Percentiles rank a stretch among this genome's conserved stretches.
phyloP scores from a whole-genome alignment of 2,888 invertebrate species.

The Dinocampus coccinellae region DNA sequence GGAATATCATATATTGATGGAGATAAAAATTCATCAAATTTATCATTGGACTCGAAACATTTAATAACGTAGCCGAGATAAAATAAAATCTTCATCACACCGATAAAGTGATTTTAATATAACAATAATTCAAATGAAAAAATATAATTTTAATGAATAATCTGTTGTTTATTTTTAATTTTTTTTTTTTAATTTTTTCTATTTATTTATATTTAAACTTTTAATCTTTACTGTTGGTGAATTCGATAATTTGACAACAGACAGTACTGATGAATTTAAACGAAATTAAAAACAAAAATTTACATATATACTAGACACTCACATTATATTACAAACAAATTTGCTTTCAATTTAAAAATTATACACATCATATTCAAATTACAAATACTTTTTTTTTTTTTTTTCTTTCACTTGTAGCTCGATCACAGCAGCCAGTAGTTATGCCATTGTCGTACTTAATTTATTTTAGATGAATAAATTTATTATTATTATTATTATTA shows the following conservation, averaged over 20 bases:
- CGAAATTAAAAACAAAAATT: too few species aligned
- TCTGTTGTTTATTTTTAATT: neutral
- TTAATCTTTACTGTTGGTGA: neutral
- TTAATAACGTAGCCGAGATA: neutral
- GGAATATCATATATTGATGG: conserved; percentile 46
- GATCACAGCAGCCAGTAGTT: conserved; percentile 35
- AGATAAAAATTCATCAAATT: conserved; percentile 50
- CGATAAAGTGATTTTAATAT: neutral
- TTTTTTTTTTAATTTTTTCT: neutral
- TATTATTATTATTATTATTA: neutral
- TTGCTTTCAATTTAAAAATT: too few species aligned
- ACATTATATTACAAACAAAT: too few species aligned
- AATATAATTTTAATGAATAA: neutral
- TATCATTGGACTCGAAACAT: neutral
- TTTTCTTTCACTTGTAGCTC: conserved; percentile 15
- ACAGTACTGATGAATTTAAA: neutral
- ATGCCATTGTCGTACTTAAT: conserved; percentile 62
- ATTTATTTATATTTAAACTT: neutral
- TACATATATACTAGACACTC: too few species aligned
- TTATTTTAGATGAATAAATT: conserved; percentile 54
- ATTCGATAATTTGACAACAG: neutral
- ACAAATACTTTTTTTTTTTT: neutral
- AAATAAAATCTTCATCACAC: too few species aligned
- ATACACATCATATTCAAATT: neutral
- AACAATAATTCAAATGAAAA: neutral